These are phyloP conservation scores for Noctua pronuba DNA, from an alignment of 2,888 invertebrate species.

Conservation along the genomic window DNA sequence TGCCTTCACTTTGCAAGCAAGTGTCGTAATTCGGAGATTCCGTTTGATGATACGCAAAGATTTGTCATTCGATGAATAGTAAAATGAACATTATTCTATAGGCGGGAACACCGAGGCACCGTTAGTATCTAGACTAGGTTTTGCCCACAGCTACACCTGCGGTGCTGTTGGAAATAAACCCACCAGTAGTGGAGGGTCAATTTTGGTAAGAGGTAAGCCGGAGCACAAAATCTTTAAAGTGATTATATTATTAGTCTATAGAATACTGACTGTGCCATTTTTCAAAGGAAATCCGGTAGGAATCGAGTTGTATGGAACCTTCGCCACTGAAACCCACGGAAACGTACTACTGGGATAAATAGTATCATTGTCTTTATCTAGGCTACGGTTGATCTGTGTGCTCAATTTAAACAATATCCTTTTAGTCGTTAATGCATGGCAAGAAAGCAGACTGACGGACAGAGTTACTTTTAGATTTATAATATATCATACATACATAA, in stretches of 20 bases:
- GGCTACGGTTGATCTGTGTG: background rate
- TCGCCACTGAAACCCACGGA: background rate
- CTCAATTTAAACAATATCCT: background rate
- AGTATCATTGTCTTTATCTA: background rate
- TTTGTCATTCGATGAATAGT: conserved; percentile 49
- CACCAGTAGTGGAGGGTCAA: too few species aligned
- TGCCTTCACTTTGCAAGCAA: conserved; percentile 32
- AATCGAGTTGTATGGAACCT: too few species aligned
- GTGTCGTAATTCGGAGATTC: conserved; percentile 54
- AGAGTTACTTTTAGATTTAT: background rate
- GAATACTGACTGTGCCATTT: too few species aligned
- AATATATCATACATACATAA: too few species aligned
- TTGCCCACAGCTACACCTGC: background rate
- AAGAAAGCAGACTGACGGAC: background rate
- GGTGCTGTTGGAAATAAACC: background rate
- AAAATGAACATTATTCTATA: conserved; percentile 30
- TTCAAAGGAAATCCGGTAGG: too few species aligned
- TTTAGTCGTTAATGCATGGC: background rate
- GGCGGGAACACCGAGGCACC: background rate
- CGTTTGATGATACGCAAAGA: conserved; percentile 48
- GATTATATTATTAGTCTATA: too few species aligned
- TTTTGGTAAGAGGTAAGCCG: too few species aligned
- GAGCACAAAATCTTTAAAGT: too few species aligned
- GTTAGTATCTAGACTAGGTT: background rate
- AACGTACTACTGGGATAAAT: background rate